Evolutionary conservation across 2,113 vertebrate genomes (phyloP), one percentile per base, ranked within the genome.

Genomic region (Nicator chloris): DNA sequence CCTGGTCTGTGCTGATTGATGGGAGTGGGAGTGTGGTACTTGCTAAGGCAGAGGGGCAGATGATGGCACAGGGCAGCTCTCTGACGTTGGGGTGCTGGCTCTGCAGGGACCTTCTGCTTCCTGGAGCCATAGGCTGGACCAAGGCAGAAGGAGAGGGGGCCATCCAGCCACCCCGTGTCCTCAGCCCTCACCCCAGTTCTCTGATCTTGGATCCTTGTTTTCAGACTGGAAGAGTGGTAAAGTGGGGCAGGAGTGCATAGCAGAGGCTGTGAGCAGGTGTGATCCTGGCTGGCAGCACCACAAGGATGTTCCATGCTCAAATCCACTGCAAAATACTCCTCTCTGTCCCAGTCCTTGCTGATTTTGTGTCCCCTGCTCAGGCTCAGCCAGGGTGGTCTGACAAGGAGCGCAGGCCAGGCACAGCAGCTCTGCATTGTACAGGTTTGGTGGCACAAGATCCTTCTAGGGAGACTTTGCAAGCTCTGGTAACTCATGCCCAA

Each of bases 1-100:
- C 82, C 76, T 95, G 92, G 85, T 93, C 86, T 96, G 82, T 96
- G 95, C 95, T 97, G 95, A 90, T 96, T 94, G 95, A 75, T 81
- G 94, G 93, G 93, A 60, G 72, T 57, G 93, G 92, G 90, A 86
- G 44, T 7, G 85, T 8, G 85, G 79, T 87, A 82, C 84, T 82
- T 53, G 66, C 5, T 10, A 72, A 93, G 89, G 87, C 76, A 69
- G 59, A 6, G 21, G 80, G 88, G 71, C 82, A 80, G 66, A 12
- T 0, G 30, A 12, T 1, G 7, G 68, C 6, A 4, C 3, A 11
- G 23, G 71, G 77, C 42, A 76, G 66, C 75, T 90, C 60, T 7
- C 37, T 21, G 11, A 79, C 11, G 2, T 57, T 4, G 71, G 30
- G 49, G 30, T 91, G 44, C 76, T 4, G 13, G 69, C 47, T 40